Percentiles rank a stretch among this genome's conserved stretches.
phyloP scores from a whole-genome alignment of 2,888 invertebrate genomes.

The Acleris emargana region DNA sequence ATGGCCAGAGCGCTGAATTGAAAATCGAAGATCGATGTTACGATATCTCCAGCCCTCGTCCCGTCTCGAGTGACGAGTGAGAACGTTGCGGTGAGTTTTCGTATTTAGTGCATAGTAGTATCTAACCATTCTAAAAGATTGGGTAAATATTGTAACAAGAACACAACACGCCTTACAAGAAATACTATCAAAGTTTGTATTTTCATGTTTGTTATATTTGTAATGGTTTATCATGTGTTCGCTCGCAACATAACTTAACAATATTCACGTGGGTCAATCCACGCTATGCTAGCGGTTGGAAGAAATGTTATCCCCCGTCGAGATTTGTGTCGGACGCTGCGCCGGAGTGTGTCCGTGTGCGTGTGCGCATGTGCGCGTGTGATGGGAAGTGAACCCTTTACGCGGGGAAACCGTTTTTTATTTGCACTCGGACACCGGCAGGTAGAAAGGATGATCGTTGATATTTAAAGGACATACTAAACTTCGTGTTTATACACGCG shows the following conservation, averaged over 20 bases:
- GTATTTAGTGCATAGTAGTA: too few species aligned
- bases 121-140: too few species aligned
- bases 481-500: slow-evolving; percentile 63
- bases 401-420: slow-evolving; percentile 82
- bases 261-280: slow-evolving; percentile 49
- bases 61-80: too few species aligned
- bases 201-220: too few species aligned
- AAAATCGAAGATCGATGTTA: too few species aligned
- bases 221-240: too few species aligned
- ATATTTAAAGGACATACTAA: slow-evolving; percentile 80
- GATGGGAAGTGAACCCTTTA: slow-evolving; percentile 85
- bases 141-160: too few species aligned
- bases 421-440: slow-evolving; percentile 83
- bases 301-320: slow-evolving; percentile 78
- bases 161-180: too few species aligned
- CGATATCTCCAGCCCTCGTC: too few species aligned
- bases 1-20: too few species aligned
- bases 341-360: slow-evolving; percentile 52
- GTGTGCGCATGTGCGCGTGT: slow-evolving; percentile 50
- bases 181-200: too few species aligned
- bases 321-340: slow-evolving; percentile 76
- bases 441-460: slow-evolving; percentile 84
- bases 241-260: neutral
- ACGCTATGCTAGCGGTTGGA: slow-evolving; percentile 63
- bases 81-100: too few species aligned